phyloP scores from a whole-genome alignment of 2,888 invertebrate genomes.

The Lithosia quadra region DNA sequence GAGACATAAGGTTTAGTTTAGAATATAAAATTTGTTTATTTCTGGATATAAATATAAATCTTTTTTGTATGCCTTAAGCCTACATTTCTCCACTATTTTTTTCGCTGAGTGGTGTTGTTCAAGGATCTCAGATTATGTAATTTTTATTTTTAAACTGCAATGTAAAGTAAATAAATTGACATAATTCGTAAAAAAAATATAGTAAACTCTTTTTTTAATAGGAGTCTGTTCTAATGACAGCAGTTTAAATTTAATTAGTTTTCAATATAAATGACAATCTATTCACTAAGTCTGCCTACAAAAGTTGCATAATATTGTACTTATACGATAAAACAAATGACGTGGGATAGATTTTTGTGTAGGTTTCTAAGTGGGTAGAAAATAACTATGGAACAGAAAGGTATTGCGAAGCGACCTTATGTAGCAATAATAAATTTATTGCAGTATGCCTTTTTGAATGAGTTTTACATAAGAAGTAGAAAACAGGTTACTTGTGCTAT shows the following conservation, averaged over 20 bases:
- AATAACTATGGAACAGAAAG: slow-evolving; percentile 6
- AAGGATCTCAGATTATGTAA: no score
- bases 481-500: neutral
- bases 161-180: no score
- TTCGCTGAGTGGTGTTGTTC: no score
- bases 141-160: no score
- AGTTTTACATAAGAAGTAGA: neutral
- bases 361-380: slow-evolving; percentile 20
- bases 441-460: neutral
- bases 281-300: neutral
- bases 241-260: neutral
- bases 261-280: neutral
- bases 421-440: slow-evolving; percentile 9
- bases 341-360: slow-evolving; percentile 24
- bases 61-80: no score
- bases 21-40: no score
- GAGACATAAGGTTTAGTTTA: neutral
- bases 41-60: neutral
- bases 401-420: slow-evolving; percentile 1
- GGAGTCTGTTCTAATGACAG: no score
- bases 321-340: slow-evolving; percentile 1
- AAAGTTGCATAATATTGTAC: slow-evolving; percentile 11
- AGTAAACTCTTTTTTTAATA: no score
- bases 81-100: no score
- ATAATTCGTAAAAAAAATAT: no score